phyloP scores from a whole-genome alignment of 2,888 invertebrate species.

The Vannuccia rotundouncinata region DNA sequence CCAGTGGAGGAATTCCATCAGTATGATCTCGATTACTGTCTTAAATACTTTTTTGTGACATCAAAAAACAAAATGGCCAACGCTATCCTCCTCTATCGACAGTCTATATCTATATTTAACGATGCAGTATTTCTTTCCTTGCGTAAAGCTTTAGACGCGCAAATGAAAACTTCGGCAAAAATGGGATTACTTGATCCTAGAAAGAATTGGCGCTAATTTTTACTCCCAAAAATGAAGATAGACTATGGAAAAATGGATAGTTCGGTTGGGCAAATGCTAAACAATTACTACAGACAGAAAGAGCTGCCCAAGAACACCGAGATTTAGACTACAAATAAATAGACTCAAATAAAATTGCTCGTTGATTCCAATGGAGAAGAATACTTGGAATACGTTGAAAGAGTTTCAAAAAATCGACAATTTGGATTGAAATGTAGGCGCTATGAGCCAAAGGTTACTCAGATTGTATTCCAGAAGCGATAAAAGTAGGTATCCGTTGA shows the following conservation, averaged over 20 bases:
- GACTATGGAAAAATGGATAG: slow-evolving; percentile 6
- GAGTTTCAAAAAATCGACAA: slow-evolving; percentile 3
- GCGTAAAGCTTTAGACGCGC: no score
- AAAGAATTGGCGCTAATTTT: background rate
- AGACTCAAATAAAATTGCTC: slow-evolving; percentile 7
- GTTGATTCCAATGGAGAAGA: background rate
- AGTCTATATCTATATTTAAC: no score
- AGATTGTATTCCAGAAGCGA: slow-evolving; percentile 30
- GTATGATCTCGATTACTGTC: no score
- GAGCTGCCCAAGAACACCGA: slow-evolving; percentile 31
- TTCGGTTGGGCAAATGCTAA: slow-evolving; percentile 5
- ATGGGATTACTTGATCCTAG: no score
- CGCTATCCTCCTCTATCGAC: no score
- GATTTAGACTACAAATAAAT: background rate
- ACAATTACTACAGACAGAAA: background rate
- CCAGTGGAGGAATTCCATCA: no score
- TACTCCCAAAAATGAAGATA: background rate
- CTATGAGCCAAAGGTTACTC: slow-evolving; percentile 16
- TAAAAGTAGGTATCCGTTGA: slow-evolving; percentile 23
- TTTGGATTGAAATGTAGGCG: slow-evolving; percentile 12
- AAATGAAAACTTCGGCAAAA: no score
- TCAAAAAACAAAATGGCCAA: no score
- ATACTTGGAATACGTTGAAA: slow-evolving; percentile 8
- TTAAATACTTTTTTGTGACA: no score
- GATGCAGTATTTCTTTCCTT: no score